Conservation (phyloP, 2,113 vertebrate species). For the Oreochromis tanganicae region DNA sequence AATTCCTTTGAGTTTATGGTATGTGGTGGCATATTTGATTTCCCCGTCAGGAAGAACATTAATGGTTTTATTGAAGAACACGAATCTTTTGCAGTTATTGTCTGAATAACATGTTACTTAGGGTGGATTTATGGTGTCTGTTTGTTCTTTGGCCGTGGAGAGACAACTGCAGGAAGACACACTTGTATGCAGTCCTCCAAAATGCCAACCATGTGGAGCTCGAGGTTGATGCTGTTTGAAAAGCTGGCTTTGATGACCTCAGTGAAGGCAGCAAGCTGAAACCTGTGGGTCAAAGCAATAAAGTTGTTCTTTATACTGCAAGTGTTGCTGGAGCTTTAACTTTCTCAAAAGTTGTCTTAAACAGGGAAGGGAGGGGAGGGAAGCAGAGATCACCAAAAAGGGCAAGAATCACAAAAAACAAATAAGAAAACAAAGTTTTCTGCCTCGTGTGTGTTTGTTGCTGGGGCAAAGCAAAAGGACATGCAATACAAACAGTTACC, state of each 20-base stretch:
- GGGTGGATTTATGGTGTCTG: fast-evolving
- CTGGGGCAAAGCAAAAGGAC: not conserved
- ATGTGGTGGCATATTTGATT: fast-evolving
- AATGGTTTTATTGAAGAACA: fast-evolving
- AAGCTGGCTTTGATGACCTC: not conserved
- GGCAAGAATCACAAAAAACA: not conserved
- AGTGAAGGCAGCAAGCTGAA: not conserved
- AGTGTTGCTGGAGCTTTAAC: fast-evolving
- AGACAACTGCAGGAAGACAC: not conserved
- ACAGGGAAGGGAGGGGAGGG: not conserved
- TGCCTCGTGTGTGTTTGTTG: not conserved
- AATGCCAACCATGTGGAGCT: not conserved
- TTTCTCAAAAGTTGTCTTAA: not conserved
- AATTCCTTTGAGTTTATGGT: not conserved
- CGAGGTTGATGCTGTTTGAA: not conserved
- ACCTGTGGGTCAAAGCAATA: not conserved
- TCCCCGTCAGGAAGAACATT: not conserved
- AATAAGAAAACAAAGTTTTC: not conserved
- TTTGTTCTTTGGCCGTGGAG: not conserved
- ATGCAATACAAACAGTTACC: fast-evolving
- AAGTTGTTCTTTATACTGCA: not conserved
- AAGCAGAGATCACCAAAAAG: not conserved
- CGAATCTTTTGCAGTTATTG: not conserved
- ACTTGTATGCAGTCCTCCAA: not conserved
- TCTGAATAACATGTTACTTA: fast-evolving